Percentiles rank a stretch among this genome's conserved stretches.
These are phyloP conservation scores for Lycophotia porphyrea DNA, from an alignment of 2,888 invertebrate genomes.

Conservation along the genomic window DNA sequence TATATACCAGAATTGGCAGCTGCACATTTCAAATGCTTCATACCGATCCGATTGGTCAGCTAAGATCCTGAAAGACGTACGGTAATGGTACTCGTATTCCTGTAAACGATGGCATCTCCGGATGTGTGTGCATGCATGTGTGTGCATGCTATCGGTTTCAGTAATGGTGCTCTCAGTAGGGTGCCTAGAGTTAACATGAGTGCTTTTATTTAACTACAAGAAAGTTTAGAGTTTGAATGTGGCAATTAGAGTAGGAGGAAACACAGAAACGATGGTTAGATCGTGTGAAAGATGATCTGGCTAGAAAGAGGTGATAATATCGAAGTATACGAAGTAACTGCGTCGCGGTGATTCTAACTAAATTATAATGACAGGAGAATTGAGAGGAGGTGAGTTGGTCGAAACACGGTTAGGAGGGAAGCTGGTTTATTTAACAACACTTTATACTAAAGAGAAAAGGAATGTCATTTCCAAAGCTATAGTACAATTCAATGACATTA, in stretches of 20 bases:
- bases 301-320: neutral
- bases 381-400: neutral
- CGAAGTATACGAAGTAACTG: neutral
- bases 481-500: neutral
- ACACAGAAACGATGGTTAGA: neutral
- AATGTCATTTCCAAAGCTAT: neutral
- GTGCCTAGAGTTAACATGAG: neutral
- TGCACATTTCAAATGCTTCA: neutral
- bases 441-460: neutral
- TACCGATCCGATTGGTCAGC: neutral
- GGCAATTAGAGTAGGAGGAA: neutral
- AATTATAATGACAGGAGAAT: neutral
- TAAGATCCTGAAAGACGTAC: constrained; percentile 7
- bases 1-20: neutral
- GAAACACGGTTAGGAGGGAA: neutral
- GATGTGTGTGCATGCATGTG: constrained; percentile 28
- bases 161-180: constrained; percentile 21
- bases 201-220: neutral
- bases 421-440: neutral
- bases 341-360: neutral
- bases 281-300: neutral
- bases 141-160: neutral
- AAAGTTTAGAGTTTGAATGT: neutral
- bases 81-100: neutral
- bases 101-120: constrained; percentile 4